A percentile compares a stretch with the other conserved stretches of the same genome.
phyloP scores from a whole-genome alignment of 2,888 invertebrate genomes.

The Elmis aenea region DNA sequence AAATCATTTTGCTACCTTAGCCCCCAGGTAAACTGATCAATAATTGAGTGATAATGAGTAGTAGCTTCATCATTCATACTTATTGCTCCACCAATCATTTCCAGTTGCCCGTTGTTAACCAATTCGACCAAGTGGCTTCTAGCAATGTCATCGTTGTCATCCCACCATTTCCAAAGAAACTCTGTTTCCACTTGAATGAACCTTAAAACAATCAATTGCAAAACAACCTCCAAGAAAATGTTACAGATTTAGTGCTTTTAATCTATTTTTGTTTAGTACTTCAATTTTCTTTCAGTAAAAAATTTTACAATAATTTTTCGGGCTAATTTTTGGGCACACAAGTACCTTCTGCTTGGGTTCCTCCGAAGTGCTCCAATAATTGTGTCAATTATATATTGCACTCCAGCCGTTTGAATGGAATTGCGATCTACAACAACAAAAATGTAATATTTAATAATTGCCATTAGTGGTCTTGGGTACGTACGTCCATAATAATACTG shows the following conservation, averaged over 20 bases:
- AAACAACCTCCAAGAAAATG: neutral
- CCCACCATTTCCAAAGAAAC: conserved; percentile 82
- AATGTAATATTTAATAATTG: neutral
- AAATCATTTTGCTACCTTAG: conserved; percentile 51
- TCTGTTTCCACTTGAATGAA: conserved; percentile 89
- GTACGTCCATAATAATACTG: conserved; percentile 71
- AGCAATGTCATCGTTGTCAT: conserved; percentile 56
- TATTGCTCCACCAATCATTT: conserved; percentile 77
- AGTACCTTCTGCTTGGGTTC: conserved; percentile 63
- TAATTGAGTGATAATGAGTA: conserved; percentile 64
- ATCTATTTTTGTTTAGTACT: neutral
- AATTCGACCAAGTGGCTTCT: conserved; percentile 60
- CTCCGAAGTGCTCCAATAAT: conserved; percentile 68
- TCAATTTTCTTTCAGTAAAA: too few species aligned
- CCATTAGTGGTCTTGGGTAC: conserved; percentile 13
- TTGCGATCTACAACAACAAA: conserved; percentile 49
- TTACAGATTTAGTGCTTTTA: neutral
- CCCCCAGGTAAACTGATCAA: conserved; percentile 74
- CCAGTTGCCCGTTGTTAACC: conserved; percentile 67
- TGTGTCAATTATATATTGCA: conserved; percentile 86
- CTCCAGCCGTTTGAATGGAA: conserved; percentile 70
- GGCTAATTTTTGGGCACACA: too few species aligned
- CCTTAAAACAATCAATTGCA: too few species aligned
- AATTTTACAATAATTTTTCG: too few species aligned
- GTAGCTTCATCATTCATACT: conserved; percentile 80